Percentiles rank a stretch among this genome's conserved stretches.
These are phyloP conservation scores for Shargacucullia verbasci DNA, from an alignment of 2,888 invertebrate species.

Conservation along the genomic window DNA sequence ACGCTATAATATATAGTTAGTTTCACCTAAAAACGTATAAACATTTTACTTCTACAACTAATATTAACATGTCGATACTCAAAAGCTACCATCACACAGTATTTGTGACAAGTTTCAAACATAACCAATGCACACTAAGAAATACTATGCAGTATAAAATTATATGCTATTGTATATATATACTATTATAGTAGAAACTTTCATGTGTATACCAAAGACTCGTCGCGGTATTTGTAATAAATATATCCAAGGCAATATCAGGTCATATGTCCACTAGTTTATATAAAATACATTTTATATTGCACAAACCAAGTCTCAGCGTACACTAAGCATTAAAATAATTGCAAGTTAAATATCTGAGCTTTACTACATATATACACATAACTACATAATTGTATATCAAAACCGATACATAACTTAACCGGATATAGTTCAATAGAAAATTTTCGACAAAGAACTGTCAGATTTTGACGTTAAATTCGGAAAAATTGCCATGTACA, in stretches of 20 bases:
- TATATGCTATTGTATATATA: constrained; percentile 35
- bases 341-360: constrained; percentile 29
- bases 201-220: constrained; percentile 34
- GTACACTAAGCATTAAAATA: constrained; percentile 44
- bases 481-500: too few relatives aligned
- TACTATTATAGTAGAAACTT: constrained; percentile 34
- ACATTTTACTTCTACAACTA: constrained; percentile 49
- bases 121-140: constrained; percentile 39
- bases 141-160: constrained; percentile 37
- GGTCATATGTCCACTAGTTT: constrained; percentile 25
- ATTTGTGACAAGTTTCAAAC: constrained; percentile 55
- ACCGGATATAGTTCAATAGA: too few relatives aligned
- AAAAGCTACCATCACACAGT: constrained; percentile 50
- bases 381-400: constrained; percentile 13
- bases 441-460: too few relatives aligned
- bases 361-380: constrained; percentile 15
- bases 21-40: constrained; percentile 46
- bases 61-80: constrained; percentile 33
- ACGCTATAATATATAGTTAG: constrained; percentile 35
- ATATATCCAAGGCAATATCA: constrained; percentile 48
- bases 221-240: constrained; percentile 32
- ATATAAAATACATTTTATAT: constrained; percentile 43
- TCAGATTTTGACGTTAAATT: too few relatives aligned
- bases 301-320: constrained; percentile 50
- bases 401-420: constrained; percentile 19